phyloP scores from a whole-genome alignment of 2,888 invertebrate genomes.

The Theristus sp. region DNA sequence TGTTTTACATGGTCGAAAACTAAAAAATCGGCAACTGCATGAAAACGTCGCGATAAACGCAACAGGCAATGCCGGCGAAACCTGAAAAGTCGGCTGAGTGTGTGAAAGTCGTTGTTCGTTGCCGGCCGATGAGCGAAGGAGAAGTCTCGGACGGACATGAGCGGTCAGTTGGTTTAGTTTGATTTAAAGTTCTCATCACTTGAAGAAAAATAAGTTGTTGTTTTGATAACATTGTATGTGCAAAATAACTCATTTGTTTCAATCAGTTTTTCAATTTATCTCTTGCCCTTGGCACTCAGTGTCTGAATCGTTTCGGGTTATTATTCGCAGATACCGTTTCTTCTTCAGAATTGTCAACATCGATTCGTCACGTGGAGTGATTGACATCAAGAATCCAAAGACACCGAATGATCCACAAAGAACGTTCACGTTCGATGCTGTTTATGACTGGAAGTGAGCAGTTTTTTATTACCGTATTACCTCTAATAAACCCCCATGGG shows the following conservation, averaged over 20 bases:
- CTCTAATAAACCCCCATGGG: too few relatives aligned
- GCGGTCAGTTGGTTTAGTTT: conserved; percentile 28
- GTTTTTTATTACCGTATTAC: neutral
- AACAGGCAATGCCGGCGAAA: too few relatives aligned
- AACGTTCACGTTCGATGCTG: conserved; percentile 89
- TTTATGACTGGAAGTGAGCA: conserved; percentile 62
- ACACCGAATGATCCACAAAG: conserved; percentile 45
- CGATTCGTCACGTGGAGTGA: conserved; percentile 62
- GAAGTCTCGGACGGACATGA: conserved; percentile 55
- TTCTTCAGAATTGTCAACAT: conserved; percentile 52
- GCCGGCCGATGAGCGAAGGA: conserved; percentile 75
- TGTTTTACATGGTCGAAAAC: too few relatives aligned
- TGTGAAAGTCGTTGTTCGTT: conserved; percentile 88
- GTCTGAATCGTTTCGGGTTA: too few relatives aligned
- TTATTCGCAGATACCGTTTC: conserved; percentile 3
- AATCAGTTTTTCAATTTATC: too few relatives aligned
- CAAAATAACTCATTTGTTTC: too few relatives aligned
- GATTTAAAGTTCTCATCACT: too few relatives aligned
- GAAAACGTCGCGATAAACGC: too few relatives aligned
- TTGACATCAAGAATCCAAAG: conserved; percentile 71
- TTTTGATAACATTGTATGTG: neutral
- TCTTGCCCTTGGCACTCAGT: too few relatives aligned
- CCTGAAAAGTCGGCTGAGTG: conserved; percentile 41
- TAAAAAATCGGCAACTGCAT: too few relatives aligned
- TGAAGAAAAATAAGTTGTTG: conserved; percentile 8